Evolutionary conservation across 2,888 invertebrate genomes (phyloP), one percentile per base, ranked within the genome.

Genomic region (Alcis repandata): DNA sequence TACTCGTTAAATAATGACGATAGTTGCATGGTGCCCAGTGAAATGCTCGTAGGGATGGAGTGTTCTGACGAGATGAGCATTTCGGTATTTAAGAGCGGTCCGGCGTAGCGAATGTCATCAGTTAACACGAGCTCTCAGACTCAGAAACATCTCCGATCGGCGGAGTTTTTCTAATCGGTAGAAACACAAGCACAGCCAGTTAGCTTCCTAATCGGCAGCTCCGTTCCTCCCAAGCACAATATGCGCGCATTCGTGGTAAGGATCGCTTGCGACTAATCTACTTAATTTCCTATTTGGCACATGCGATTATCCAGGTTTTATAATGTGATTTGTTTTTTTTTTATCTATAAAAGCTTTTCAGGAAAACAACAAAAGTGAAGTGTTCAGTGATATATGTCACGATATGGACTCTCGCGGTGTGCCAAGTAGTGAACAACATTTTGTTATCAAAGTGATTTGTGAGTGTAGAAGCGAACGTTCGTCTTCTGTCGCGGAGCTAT

Each of bases 201-300:
- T 80, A 86, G 84, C 82, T 82, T 75, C 80, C 76, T 70, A 75
- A 67, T 76, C 71, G 75, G 66, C 68, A 72, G 67, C 76, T 69
- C 73, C 78, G 79, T 76, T 74, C 66, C 74, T 70, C 71, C 78
- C 87, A 90, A 78, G 85, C 84, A 77, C 85, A 91, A 87, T 85
- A 93, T 93, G 93, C 92, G 93, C 77, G 84, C 89, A 77, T 92
- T 93, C 75, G 84, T 92, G 93, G 93, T 93, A 89, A 93, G 93
- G 89, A 73, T 73, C 67, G 85, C 82, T 81, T 71, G 85, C 81
- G 80, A 79, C 71, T 77, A 70, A 62, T 59, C 63, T 40, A 69
- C 67, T 65, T 70, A 36, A 65, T 70, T 69, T 68, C 74, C 80
- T 85, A 83, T 85, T 87, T 88, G 83, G 88, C 89, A 85, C 82